Conservation (phyloP, 30 jellyfish, hydroid and myxozoan genomes). For the Aurelia coerulea region DNA sequence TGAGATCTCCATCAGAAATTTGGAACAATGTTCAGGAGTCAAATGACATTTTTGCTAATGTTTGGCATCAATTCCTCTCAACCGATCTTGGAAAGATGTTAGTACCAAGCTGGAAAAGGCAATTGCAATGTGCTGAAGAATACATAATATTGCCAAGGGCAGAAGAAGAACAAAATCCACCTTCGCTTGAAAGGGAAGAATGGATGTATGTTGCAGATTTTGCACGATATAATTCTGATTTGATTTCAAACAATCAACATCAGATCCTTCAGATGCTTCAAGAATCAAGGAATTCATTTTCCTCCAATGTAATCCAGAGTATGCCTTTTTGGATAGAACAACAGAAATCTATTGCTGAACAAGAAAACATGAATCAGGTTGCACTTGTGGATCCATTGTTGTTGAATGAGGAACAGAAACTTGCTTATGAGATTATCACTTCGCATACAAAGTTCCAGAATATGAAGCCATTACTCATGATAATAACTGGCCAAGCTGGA, state of each 20-base stretch:
- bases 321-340: slow-evolving; percentile 57
- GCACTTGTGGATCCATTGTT: not conserved
- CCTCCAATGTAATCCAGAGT: slow-evolving; percentile 1
- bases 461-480: slow-evolving; percentile 18
- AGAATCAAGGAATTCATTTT: not conserved
- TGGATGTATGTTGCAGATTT: slow-evolving; percentile 66
- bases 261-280: not conserved
- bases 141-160: slow-evolving; percentile 2
- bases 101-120: slow-evolving; percentile 60
- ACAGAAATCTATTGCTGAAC: slow-evolving; percentile 24
- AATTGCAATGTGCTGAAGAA: slow-evolving; percentile 29
- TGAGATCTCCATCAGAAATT: slow-evolving; percentile 9
- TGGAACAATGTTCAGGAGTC: slow-evolving; percentile 19
- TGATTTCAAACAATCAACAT: not conserved
- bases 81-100: slow-evolving; percentile 18
- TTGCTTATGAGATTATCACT: slow-evolving; percentile 19
- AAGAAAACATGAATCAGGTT: too few species aligned
- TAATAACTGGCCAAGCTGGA: slow-evolving; percentile 12
- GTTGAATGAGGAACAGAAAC: slow-evolving; percentile 38
- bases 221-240: not conserved
- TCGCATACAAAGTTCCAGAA: slow-evolving; percentile 4
- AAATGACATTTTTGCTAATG: slow-evolving; percentile 25
- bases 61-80: slow-evolving; percentile 13
- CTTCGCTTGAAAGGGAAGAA: slow-evolving; percentile 40
- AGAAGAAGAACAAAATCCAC: not conserved